A percentile compares a stretch with the other conserved stretches of the same genome.
Conservation (phyloP, 2,888 invertebrate species). For the Acanthosepion lycidas region DNA sequence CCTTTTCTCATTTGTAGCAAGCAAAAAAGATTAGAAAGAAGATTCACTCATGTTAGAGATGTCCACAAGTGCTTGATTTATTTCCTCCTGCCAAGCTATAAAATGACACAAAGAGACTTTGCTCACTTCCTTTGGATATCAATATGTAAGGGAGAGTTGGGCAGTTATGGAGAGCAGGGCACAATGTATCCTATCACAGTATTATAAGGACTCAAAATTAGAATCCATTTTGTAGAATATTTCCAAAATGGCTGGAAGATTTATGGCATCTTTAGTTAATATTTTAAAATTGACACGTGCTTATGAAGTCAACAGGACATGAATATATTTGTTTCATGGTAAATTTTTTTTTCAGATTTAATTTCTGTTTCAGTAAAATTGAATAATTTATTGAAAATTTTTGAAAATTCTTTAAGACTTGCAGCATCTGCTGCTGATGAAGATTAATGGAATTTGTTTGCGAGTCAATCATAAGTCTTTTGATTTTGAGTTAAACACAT, state of each 20-base stretch:
- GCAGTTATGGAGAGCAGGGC: not conserved
- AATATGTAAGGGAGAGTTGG: not conserved
- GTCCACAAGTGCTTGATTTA: not conserved
- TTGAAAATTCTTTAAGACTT: not conserved
- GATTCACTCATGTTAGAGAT: not conserved
- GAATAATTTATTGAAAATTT: not conserved
- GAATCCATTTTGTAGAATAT: not conserved
- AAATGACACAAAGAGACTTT: not conserved
- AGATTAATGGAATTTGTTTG: not conserved
- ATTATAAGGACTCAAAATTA: not conserved
- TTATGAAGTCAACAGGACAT: not conserved
- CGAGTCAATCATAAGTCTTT: not conserved
- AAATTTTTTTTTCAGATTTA: not conserved
- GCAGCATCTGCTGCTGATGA: not conserved
- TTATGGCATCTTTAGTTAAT: not conserved
- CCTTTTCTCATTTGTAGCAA: not conserved
- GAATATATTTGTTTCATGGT: not conserved
- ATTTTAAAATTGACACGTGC: not conserved
- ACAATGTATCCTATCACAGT: not conserved
- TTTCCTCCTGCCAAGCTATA: constrained; percentile 33
- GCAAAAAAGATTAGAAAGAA: constrained; percentile 20
- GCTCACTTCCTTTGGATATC: not conserved
- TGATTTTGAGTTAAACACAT: not conserved
- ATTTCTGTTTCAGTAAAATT: not conserved
- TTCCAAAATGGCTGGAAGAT: not conserved